phyloP scores from a whole-genome alignment of 1,140 invertebrate species.

The Mya arenaria region DNA sequence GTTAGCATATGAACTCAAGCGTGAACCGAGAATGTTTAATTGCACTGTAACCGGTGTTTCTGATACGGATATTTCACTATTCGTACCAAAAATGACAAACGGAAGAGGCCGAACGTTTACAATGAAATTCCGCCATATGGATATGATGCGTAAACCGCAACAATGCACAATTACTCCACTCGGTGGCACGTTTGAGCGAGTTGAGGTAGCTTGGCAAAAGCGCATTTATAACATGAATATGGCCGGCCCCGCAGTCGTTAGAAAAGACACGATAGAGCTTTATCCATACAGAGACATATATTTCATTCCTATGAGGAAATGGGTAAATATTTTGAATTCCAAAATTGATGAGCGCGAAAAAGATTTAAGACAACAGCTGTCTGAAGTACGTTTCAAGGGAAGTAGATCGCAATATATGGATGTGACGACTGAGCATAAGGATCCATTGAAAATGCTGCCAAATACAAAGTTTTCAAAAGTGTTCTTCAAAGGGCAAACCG shows the following conservation, averaged over 20 bases:
- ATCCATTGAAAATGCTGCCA: conserved; percentile 11
- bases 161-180: too few species aligned
- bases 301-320: conserved; percentile 29
- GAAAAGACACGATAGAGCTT: too few species aligned
- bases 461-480: conserved; percentile 48
- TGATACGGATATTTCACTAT: conserved; percentile 30
- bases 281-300: conserved; percentile 28
- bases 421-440: conserved; percentile 21
- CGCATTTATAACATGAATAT: too few species aligned
- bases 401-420: conserved; percentile 36
- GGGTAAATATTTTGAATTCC: conserved; percentile 22
- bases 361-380: conserved; percentile 1
- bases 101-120: conserved; percentile 1
- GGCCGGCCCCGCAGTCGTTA: too few species aligned
- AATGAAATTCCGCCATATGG: conserved; percentile 44
- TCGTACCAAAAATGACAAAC: conserved; percentile 43
- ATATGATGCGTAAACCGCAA: conserved; percentile 39
- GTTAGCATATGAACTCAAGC: conserved; percentile 50
- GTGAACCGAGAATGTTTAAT: conserved; percentile 44
- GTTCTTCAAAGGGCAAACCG: conserved; percentile 56
- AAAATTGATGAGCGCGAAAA: conserved; percentile 1
- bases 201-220: too few species aligned
- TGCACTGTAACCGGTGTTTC: conserved; percentile 48
- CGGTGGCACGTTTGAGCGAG: too few species aligned
- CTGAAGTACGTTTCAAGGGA: not conserved